phyloP scores from a whole-genome alignment of 2,888 invertebrate genomes.

The Aspidiotus destructor region DNA sequence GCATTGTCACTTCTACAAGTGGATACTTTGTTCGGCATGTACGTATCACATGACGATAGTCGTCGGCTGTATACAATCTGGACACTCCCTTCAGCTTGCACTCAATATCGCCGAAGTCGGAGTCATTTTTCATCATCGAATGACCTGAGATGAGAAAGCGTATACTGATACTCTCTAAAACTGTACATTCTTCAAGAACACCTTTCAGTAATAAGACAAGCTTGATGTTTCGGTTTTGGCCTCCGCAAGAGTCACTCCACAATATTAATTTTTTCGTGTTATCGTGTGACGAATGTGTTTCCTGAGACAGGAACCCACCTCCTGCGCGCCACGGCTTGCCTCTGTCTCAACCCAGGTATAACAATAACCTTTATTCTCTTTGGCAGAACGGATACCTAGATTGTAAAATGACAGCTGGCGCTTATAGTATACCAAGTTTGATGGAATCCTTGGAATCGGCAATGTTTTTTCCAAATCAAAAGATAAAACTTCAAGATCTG shows the following conservation, averaged over 20 bases:
- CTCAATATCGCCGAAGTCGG: conserved; percentile 37
- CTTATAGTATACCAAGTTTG: conserved; percentile 38
- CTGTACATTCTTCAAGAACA: conserved; percentile 32
- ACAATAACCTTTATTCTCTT: conserved; percentile 36
- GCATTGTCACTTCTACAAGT: conserved; percentile 34
- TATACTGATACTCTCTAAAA: conserved; percentile 34
- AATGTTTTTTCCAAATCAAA: conserved; percentile 38
- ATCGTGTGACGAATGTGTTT: conserved; percentile 35
- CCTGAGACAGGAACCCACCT: conserved; percentile 37
- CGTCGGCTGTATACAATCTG: conserved; percentile 33
- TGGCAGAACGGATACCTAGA: conserved; percentile 37
- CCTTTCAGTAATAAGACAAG: conserved; percentile 35
- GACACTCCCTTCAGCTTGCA: conserved; percentile 22
- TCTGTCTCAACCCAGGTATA: conserved; percentile 38
- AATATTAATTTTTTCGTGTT: conserved; percentile 34
- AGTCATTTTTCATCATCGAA: conserved; percentile 36
- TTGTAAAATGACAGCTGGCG: conserved; percentile 39
- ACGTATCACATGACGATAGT: conserved; percentile 18
- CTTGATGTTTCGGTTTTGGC: conserved; percentile 37
- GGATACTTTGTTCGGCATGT: not conserved
- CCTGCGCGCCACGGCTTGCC: conserved; percentile 39
- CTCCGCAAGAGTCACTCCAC: conserved; percentile 37
- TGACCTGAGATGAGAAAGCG: conserved; percentile 36
- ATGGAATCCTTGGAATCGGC: conserved; percentile 37
- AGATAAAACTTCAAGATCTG: conserved; percentile 16